Percentiles rank a stretch among this genome's conserved stretches.
Evolutionary conservation across 2,888 invertebrate genomes (phyloP).

Genomic region (Cataglyphis altisquamis): DNA sequence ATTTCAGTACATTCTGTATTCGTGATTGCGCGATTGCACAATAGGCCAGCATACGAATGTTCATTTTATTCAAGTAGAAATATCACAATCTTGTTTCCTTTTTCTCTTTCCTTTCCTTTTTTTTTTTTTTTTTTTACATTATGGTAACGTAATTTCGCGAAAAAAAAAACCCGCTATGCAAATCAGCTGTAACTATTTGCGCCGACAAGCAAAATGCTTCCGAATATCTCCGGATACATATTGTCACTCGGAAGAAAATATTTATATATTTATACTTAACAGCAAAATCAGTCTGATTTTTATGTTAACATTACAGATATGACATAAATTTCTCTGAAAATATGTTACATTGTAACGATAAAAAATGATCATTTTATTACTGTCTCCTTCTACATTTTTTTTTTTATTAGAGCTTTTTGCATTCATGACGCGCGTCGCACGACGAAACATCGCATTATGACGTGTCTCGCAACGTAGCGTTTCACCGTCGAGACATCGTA

Average conservation of each 20-base stretch:
- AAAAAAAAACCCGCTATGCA: not conserved
- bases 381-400: no score
- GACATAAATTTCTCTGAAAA: no score
- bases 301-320: not conserved
- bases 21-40: slow-evolving; percentile 14
- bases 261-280: not conserved
- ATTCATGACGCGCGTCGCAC: not conserved
- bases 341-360: not conserved
- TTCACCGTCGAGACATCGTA: not conserved
- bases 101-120: not conserved
- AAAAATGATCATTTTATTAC: slow-evolving; percentile 18
- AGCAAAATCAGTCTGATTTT: slow-evolving; percentile 12
- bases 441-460: not conserved
- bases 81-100: slow-evolving; percentile 29
- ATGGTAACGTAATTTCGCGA: slow-evolving; percentile 55
- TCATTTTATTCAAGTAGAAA: slow-evolving; percentile 32
- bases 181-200: slow-evolving; percentile 23
- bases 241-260: slow-evolving; percentile 14
- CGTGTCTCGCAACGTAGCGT: not conserved
- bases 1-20: slow-evolving; percentile 5
- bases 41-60: slow-evolving; percentile 41
- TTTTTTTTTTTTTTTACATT: slow-evolving; percentile 39
- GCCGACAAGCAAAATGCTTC: slow-evolving; percentile 14
- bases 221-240: slow-evolving; percentile 12
- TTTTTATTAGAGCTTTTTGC: slow-evolving; percentile 15